phyloP scores from a whole-genome alignment of 2,113 vertebrate genomes.

The Telmatochromis sp. region DNA sequence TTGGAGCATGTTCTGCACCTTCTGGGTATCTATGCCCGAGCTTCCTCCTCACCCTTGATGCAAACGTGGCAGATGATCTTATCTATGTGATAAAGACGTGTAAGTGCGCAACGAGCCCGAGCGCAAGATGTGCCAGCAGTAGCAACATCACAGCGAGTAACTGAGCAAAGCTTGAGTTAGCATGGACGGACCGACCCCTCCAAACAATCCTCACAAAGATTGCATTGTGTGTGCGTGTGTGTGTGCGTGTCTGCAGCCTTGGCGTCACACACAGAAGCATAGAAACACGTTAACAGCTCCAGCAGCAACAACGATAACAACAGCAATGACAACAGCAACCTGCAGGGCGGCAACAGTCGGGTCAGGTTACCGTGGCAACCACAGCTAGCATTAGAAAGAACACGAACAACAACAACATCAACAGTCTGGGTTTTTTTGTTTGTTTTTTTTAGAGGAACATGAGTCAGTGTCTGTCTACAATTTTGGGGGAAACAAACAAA shows the following conservation, averaged over 20 bases:
- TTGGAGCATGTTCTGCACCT: not conserved
- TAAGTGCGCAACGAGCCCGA: not conserved
- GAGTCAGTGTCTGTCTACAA: not conserved
- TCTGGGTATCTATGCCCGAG: not conserved
- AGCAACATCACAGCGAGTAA: not conserved
- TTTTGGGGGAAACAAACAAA: not conserved
- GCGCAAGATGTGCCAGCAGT: not conserved
- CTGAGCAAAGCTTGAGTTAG: not conserved
- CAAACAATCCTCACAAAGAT: not conserved
- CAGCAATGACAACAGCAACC: not conserved
- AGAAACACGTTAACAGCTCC: constrained; percentile 27
- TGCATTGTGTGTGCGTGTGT: not conserved
- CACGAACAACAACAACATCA: not conserved
- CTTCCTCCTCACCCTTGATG: not conserved
- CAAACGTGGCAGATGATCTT: not conserved
- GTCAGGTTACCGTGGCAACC: constrained; percentile 35
- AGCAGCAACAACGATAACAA: not conserved
- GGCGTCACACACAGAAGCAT: constrained; percentile 14
- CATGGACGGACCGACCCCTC: not conserved
- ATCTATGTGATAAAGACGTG: not conserved
- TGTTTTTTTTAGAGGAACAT: not conserved
- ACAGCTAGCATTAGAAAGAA: constrained; percentile 14
- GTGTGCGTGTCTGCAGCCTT: not conserved
- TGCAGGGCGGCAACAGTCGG: constrained; percentile 45
- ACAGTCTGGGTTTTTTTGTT: not conserved